A percentile compares a stretch with the other conserved stretches of the same genome.
phyloP scores from a whole-genome alignment of 2,113 vertebrate genomes.

The Megaleporinus macrocephalus region DNA sequence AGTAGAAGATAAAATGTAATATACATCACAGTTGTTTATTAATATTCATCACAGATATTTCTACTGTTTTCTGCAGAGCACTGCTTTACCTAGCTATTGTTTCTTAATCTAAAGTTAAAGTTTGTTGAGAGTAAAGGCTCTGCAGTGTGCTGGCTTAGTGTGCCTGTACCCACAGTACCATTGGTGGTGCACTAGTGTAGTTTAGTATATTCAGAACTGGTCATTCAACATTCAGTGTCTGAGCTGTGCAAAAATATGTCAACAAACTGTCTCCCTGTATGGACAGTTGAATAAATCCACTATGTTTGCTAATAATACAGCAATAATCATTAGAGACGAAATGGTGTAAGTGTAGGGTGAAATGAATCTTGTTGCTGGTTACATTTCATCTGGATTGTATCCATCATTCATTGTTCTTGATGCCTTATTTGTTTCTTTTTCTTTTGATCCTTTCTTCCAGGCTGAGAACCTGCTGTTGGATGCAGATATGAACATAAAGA shows the following conservation, averaged over 20 bases:
- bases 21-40: not conserved
- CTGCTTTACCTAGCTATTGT: not conserved
- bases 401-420: not conserved
- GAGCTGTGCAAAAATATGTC: too few species aligned
- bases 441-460: constrained; percentile 64
- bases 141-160: not conserved
- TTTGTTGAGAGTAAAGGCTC: not conserved
- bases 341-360: too few species aligned
- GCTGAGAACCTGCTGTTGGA: constrained; percentile 98
- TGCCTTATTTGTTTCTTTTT: not conserved
- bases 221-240: too few species aligned
- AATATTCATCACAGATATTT: not conserved
- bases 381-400: not conserved
- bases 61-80: not conserved
- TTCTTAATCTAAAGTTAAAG: not conserved
- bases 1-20: not conserved
- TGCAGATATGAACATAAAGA: constrained; percentile 99
- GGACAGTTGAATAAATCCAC: too few species aligned
- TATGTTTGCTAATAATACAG: too few species aligned
- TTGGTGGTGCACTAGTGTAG: not conserved
- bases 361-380: too few species aligned
- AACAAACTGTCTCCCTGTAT: too few species aligned
- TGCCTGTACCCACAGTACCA: not conserved
- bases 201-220: not conserved
- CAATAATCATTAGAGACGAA: too few species aligned